Base-by-base conservation (phyloP, 2,113 vertebrate genomes). In the Periophthalmus modestus region DNA sequence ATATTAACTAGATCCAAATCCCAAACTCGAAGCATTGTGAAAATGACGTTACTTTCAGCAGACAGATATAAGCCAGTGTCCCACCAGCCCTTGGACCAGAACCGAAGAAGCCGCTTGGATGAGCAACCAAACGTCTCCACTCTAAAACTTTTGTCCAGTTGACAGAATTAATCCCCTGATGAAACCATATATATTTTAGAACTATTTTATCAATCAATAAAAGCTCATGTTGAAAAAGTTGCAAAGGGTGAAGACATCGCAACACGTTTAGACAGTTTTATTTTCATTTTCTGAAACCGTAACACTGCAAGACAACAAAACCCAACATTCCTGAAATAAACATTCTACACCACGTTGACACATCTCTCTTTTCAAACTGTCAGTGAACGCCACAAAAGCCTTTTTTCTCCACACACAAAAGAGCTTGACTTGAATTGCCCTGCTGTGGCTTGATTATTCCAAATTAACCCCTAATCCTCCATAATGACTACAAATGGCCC, bases 401-500 rank as follows among this genome's bases (percentile, higher is more conserved):
- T 58, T 71, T 7, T 34, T 36, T 43, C 76, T 62, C 9, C 13
- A 3, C 24, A 15, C 59, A 24, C 63, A 5, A 7, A 75, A 43
- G 23, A 19, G 55, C 19, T 73, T 55, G 28, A 74, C 43, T 52
- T 61, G 46, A 71, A 74, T 79, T 69, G 69, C 46, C 23, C 33
- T 36, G 34, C 55, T 72, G 43, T 75, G 5, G 48, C 77, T 71
- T 74, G 3, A 77, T 75, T 57, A 66, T 75, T 71, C 52, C 23
- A 50, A 86, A 74, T 77, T 43, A 80, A 65, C 23, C 55, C 33
- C 24, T 59, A 66, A 77, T 82, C 71, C 61, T 16, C 19, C 48
- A 47, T 62, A 62, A 77, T 78, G 36, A 63, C 28, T 34, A 7
- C n/a, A 0, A 61, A 52, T 21, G 9, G 19, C 21, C 33, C 68